These are phyloP conservation scores for Engraulis encrasicolus DNA, from an alignment of 2,113 vertebrate genomes.

Conservation along the genomic window DNA sequence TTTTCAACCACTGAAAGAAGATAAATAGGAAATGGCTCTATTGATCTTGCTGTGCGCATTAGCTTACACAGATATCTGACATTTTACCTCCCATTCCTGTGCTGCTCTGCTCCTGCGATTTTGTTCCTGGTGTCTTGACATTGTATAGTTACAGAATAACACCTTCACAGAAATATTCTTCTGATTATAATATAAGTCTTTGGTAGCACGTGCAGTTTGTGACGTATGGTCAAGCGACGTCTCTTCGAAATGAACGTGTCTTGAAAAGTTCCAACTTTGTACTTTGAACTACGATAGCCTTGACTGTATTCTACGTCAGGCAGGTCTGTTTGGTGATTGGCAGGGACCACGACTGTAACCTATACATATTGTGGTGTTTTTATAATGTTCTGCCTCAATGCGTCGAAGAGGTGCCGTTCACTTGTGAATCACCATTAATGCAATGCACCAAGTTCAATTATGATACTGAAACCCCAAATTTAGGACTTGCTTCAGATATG, in stretches of 20 bases:
- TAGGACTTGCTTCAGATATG: not conserved
- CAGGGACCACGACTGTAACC: not conserved
- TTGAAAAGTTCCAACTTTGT: not conserved
- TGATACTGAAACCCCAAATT: not conserved
- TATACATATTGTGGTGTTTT: not conserved
- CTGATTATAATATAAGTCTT: too few species aligned
- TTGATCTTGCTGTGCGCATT: not conserved
- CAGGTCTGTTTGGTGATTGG: not conserved
- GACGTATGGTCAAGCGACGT: too few species aligned
- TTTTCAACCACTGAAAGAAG: not conserved
- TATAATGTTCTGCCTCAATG: too few species aligned
- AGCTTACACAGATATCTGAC: not conserved
- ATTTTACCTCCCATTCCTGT: constrained; percentile 10
- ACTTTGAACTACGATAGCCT: not conserved
- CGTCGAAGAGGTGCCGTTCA: too few species aligned
- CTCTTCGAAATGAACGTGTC: not conserved
- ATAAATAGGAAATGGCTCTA: not conserved
- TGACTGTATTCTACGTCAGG: not conserved
- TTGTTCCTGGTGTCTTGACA: not conserved
- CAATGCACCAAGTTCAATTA: too few species aligned
- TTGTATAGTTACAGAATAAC: not conserved
- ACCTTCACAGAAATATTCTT: too few species aligned
- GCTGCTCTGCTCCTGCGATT: not conserved
- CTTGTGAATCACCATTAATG: too few species aligned
- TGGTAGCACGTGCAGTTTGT: too few species aligned